Percentiles rank a stretch among this genome's conserved stretches.
These are phyloP conservation scores for Acronicta aceris DNA, from an alignment of 2,888 invertebrate genomes.

Conservation along the genomic window DNA sequence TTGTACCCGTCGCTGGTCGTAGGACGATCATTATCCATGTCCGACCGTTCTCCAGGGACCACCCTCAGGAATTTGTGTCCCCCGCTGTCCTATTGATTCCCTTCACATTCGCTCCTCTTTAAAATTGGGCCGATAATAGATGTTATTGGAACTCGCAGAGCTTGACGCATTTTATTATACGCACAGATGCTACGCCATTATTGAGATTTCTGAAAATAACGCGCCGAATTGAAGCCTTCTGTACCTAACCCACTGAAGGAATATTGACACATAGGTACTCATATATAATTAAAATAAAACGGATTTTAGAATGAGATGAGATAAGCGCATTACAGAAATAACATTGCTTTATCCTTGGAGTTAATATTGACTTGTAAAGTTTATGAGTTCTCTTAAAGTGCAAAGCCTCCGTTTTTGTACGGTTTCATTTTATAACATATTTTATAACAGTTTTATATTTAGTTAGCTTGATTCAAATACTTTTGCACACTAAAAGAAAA, in stretches of 20 bases:
- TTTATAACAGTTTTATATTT: neutral
- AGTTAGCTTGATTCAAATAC: neutral
- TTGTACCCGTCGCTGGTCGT: slow-evolving; percentile 85
- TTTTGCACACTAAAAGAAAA: too few species aligned
- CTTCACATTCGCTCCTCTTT: slow-evolving; percentile 72
- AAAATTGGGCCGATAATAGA: slow-evolving; percentile 82
- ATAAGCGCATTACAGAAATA: too few species aligned
- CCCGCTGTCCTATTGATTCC: slow-evolving; percentile 81
- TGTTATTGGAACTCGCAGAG: slow-evolving; percentile 71
- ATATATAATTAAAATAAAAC: neutral
- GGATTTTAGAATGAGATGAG: too few species aligned
- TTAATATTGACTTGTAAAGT: too few species aligned
- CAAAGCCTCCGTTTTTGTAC: too few species aligned
- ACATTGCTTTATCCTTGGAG: too few species aligned
- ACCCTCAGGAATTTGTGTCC: slow-evolving; percentile 77
- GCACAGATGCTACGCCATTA: slow-evolving; percentile 57
- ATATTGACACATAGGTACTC: neutral
- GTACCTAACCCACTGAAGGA: neutral
- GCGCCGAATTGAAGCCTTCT: slow-evolving; percentile 10
- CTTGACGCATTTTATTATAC: slow-evolving; percentile 66
- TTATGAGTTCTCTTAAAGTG: too few species aligned
- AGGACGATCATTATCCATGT: slow-evolving; percentile 86
- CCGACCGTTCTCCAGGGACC: slow-evolving; percentile 77
- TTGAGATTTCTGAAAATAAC: slow-evolving; percentile 55
- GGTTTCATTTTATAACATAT: too few species aligned